A percentile compares a stretch with the other conserved stretches of the same genome.
Evolutionary conservation across 2,113 vertebrate species (phyloP).

Genomic region (Perca schrenkii): DNA sequence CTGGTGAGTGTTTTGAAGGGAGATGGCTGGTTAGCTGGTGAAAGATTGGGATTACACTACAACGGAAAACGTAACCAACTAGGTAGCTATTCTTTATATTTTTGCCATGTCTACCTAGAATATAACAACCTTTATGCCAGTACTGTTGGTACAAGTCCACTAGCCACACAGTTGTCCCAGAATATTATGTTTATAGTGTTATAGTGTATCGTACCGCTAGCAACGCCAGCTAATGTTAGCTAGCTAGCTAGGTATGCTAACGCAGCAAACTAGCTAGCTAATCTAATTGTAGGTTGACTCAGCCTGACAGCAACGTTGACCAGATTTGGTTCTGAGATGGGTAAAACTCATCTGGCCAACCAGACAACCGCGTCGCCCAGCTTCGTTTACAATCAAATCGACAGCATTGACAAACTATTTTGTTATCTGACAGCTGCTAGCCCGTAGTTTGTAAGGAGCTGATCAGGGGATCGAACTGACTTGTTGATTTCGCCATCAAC

Average conservation of each 20-base stretch:
- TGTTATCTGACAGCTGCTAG: background rate
- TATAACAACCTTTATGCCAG: background rate
- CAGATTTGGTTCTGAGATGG: background rate
- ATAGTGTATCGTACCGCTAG: conserved; percentile 26
- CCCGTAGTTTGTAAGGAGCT: background rate
- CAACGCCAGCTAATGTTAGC: conserved; percentile 56
- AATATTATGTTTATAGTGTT: background rate
- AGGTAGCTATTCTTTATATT: conserved; percentile 32
- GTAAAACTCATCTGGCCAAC: background rate
- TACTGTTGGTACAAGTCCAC: background rate
- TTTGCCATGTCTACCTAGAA: background rate
- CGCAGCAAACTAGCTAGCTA: conserved; percentile 27
- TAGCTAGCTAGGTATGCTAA: conserved; percentile 56
- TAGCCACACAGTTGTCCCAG: background rate
- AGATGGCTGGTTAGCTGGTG: conserved; percentile 64
- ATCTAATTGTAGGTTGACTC: conserved; percentile 25
- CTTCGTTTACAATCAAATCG: background rate
- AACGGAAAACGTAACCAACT: conserved; percentile 41
- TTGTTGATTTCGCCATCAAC: conserved; percentile 67
- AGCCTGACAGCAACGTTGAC: conserved; percentile 19
- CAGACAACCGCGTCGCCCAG: accelerated
- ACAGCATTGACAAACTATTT: background rate
- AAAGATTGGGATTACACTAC: conserved; percentile 55
- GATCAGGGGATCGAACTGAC: conserved; percentile 30
- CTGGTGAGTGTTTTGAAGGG: conserved; percentile 77